Percentiles rank a stretch among this genome's conserved stretches.
Conservation (phyloP, 1,140 invertebrate genomes). For the Acyrthosiphon pisum region DNA sequence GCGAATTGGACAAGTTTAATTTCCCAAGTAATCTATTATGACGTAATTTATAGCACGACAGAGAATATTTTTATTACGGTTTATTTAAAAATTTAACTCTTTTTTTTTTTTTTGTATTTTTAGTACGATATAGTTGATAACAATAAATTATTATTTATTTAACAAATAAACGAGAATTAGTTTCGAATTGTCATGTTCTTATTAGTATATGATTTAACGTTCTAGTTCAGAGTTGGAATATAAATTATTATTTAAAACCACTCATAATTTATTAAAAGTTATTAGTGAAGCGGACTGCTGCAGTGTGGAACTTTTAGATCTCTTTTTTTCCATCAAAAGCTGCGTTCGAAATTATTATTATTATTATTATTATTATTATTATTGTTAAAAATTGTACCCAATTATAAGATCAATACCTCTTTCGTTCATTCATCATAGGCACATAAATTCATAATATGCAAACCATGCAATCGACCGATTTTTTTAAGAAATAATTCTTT, state of each 20-base stretch:
- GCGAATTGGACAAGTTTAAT: constrained; percentile 6
- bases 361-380: no score
- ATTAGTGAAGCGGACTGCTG: neutral
- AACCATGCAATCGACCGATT: neutral
- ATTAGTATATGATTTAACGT: neutral
- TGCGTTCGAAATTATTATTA: neutral
- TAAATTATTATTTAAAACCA: neutral
- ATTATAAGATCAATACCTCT: neutral
- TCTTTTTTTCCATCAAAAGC: neutral
- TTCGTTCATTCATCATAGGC: neutral
- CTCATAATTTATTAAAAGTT: neutral
- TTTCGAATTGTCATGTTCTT: neutral
- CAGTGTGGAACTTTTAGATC: neutral
- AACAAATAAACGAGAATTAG: neutral
- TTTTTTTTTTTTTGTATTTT: neutral
- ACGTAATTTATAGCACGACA: constrained; percentile 10
- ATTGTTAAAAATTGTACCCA: neutral
- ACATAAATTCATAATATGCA: neutral
- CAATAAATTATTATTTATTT: neutral
- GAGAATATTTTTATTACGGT: neutral
- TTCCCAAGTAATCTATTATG: constrained; percentile 22
- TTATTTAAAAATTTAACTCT: constrained; percentile 17
- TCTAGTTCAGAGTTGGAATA: neutral
- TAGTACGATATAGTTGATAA: neutral
- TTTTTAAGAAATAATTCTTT: neutral